Percentiles rank a stretch among this genome's conserved stretches.
Evolutionary conservation across 2,888 invertebrate genomes (phyloP).

Genomic region (Agapostemon virescens): DNA sequence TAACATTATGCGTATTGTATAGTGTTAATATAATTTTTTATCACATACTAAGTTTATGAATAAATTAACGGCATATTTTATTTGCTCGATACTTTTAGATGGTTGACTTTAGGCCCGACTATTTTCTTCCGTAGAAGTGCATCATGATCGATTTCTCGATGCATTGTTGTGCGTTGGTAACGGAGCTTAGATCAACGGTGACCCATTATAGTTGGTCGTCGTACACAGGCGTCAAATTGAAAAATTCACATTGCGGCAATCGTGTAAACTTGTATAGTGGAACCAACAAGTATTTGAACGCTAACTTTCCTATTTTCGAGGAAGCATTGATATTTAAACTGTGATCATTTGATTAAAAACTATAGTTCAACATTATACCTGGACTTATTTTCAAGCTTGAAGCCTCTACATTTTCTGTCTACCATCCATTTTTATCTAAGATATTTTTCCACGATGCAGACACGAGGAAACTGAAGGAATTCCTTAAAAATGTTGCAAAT

Average conservation of each 20-base stretch:
- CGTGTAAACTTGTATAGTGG: background rate
- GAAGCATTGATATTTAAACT: background rate
- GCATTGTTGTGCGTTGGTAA: constrained; percentile 56
- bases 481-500: too few species aligned
- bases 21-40: constrained; percentile 9
- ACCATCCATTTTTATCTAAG: too few species aligned
- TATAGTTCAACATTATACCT: background rate
- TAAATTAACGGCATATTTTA: constrained; percentile 23
- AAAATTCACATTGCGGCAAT: background rate
- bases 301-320: background rate
- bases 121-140: constrained; percentile 20
- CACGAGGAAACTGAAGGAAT: too few species aligned
- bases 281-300: background rate
- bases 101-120: constrained; percentile 31
- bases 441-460: too few species aligned
- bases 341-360: background rate
- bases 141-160: constrained; percentile 49
- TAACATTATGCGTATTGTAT: too few species aligned
- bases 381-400: background rate
- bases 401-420: too few species aligned
- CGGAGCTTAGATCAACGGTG: constrained; percentile 64
- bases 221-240: constrained; percentile 67
- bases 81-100: constrained; percentile 14
- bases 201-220: constrained; percentile 71
- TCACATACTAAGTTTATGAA: background rate